A percentile compares a stretch with the other conserved stretches of the same genome.
These are phyloP conservation scores for Podiceps cristatus DNA, from an alignment of 2,113 vertebrate genomes.

Conservation along the genomic window DNA sequence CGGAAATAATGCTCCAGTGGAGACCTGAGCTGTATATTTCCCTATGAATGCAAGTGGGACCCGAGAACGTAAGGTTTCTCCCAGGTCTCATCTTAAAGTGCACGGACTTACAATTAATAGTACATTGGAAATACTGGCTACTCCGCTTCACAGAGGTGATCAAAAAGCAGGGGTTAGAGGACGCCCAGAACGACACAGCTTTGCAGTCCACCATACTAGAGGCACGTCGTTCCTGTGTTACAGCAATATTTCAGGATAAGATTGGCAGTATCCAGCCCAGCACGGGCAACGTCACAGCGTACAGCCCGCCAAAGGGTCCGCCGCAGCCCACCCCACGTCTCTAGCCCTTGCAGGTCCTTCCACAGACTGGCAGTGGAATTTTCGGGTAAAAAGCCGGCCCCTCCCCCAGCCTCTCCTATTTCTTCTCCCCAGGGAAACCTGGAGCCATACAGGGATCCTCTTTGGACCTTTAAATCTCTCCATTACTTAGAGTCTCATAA, in stretches of 20 bases:
- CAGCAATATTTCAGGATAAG: not conserved
- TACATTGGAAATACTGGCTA: not conserved
- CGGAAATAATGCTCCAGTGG: not conserved
- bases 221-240: no score
- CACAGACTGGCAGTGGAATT: accelerated
- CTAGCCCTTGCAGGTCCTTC: not conserved
- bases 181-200: not conserved
- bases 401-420: not conserved
- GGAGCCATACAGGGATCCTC: not conserved
- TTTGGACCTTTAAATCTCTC: not conserved
- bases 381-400: not conserved
- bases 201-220: no score
- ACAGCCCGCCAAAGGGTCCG: not conserved
- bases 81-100: not conserved
- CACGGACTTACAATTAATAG: not conserved
- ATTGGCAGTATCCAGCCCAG: accelerated
- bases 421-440: not conserved
- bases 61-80: not conserved
- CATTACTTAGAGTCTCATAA: not conserved
- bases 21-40: not conserved
- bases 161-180: not conserved
- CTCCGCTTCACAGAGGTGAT: accelerated
- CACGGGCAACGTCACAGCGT: accelerated
- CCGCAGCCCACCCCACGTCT: not conserved
- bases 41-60: not conserved